Evolutionary conservation across 2,888 invertebrate genomes (phyloP).

Genomic region (Ochropacha duplaris): DNA sequence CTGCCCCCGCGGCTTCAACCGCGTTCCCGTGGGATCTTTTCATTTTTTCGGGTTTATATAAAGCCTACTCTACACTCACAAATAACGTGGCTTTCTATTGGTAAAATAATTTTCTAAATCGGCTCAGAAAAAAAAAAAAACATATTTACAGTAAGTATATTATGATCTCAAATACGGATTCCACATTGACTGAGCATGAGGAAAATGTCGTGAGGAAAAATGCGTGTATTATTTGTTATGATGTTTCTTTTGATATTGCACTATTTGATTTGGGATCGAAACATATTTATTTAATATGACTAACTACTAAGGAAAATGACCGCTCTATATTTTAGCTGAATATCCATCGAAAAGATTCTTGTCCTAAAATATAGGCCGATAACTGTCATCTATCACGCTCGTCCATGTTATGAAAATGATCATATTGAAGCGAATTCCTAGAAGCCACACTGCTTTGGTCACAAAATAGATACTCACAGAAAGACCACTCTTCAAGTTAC

Average conservation of each 20-base stretch:
- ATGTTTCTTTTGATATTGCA: not conserved
- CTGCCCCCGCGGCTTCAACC: too few species aligned
- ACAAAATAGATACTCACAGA: not conserved
- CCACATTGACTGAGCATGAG: not conserved
- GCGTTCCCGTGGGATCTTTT: too few species aligned
- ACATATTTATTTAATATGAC: not conserved
- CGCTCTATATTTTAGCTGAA: too few species aligned
- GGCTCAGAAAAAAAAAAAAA: too few species aligned
- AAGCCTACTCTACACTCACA: too few species aligned
- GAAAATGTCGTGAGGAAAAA: not conserved
- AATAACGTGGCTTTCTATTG: too few species aligned
- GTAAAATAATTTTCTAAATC: too few species aligned
- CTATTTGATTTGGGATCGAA: not conserved
- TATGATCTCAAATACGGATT: not conserved
- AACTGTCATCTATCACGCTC: not conserved
- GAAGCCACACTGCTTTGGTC: not conserved
- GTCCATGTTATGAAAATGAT: not conserved
- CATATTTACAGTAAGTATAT: too few species aligned
- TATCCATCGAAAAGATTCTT: too few species aligned
- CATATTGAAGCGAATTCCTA: not conserved
- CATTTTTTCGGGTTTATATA: too few species aligned
- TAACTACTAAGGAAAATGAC: too few species aligned
- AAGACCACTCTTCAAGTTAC: not conserved
- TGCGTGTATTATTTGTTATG: not conserved
- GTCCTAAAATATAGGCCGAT: not conserved